A percentile compares a stretch with the other conserved stretches of the same genome.
Evolutionary conservation across 2,888 invertebrate species (phyloP).

Genomic region (Limnephilus lunatus): DNA sequence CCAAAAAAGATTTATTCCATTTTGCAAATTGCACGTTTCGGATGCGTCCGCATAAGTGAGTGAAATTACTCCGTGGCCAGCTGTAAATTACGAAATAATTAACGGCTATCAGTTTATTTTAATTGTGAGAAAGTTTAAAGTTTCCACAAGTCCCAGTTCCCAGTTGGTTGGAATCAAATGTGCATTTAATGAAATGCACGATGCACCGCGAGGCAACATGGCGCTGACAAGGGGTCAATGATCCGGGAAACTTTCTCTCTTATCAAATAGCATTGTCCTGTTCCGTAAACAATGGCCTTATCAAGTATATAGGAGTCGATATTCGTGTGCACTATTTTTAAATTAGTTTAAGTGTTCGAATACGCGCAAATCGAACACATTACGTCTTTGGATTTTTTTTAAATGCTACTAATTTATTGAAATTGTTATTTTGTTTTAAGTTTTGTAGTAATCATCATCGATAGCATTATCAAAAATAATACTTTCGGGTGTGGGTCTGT

Average conservation of each 20-base stretch:
- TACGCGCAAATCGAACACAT: background rate
- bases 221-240: constrained; percentile 20
- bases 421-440: background rate
- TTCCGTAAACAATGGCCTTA: constrained; percentile 43
- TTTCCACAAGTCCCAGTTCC: background rate
- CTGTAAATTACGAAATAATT: constrained; percentile 2
- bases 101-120: background rate
- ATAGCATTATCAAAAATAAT: too few relatives aligned
- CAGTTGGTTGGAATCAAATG: background rate
- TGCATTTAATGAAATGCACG: background rate
- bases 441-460: background rate
- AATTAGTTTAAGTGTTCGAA: background rate
- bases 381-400: background rate
- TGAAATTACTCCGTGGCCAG: background rate
- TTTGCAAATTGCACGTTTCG: background rate
- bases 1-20: background rate
- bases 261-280: constrained; percentile 42
- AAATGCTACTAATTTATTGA: background rate
- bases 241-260: constrained; percentile 45
- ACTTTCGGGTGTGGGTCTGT: too few relatives aligned
- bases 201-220: constrained; percentile 3
- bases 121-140: background rate
- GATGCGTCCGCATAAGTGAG: background rate
- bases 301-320: background rate
- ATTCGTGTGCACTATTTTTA: constrained; percentile 9